Conservation (phyloP, 1,140 invertebrate genomes). For the Eufriesea mexicana region DNA sequence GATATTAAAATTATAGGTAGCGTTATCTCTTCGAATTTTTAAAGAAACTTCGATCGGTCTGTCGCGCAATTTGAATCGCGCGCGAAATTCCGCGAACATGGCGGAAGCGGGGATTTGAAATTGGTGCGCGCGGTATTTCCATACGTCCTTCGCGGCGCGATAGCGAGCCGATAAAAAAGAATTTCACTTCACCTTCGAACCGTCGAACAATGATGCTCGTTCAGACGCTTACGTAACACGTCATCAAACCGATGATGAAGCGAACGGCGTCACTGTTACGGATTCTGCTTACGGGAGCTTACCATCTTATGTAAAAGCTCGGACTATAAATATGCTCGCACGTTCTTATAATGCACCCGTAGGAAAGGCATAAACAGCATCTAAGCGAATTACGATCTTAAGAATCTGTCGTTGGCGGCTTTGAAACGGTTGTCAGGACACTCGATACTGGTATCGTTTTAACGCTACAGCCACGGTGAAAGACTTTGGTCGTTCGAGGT, state of each 20-base stretch:
- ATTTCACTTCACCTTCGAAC: constrained; percentile 27
- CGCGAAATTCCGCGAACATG: neutral
- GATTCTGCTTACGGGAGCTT: constrained; percentile 73
- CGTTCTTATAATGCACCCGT: constrained; percentile 27
- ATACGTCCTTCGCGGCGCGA: neutral
- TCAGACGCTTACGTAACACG: constrained; percentile 49
- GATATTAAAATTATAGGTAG: too few relatives aligned
- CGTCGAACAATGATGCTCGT: constrained; percentile 24
- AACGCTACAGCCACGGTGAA: neutral
- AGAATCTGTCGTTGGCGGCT: neutral
- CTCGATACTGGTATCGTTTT: neutral
- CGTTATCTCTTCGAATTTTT: too few relatives aligned
- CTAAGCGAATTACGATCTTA: constrained; percentile 44
- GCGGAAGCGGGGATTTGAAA: neutral
- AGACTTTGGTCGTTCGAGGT: neutral
- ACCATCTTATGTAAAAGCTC: constrained; percentile 71
- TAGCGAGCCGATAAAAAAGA: neutral
- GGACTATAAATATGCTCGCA: constrained; percentile 15
- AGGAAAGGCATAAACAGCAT: constrained; percentile 29
- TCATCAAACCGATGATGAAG: constrained; percentile 37
- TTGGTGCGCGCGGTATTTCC: too few relatives aligned
- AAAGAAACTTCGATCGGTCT: neutral
- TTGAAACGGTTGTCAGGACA: neutral
- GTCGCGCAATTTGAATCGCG: neutral
- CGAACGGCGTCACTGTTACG: constrained; percentile 63